These are phyloP conservation scores for Bombus fervidus DNA, from an alignment of 1,140 invertebrate genomes.

Conservation along the genomic window DNA sequence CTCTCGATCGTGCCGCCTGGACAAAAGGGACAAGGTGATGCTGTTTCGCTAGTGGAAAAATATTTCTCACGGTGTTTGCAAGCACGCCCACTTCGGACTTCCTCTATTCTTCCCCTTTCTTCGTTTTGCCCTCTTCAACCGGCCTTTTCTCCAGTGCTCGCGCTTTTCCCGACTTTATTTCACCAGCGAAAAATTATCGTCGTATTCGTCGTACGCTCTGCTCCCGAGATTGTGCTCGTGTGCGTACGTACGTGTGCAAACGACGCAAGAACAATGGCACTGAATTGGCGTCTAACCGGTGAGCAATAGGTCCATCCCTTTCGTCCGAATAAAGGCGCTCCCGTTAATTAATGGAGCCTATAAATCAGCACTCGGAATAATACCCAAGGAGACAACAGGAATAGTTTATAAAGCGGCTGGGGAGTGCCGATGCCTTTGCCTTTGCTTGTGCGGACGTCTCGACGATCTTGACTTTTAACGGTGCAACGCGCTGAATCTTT, in stretches of 20 bases:
- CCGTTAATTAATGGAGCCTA: conserved; percentile 81
- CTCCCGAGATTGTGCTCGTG: conserved; percentile 21
- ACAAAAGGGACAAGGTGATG: conserved; percentile 37
- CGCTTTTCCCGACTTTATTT: conserved; percentile 76
- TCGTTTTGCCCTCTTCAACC: conserved; percentile 59
- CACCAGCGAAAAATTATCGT: conserved; percentile 72
- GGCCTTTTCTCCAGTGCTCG: conserved; percentile 62
- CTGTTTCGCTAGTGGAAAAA: conserved; percentile 73
- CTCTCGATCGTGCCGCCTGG: neutral
- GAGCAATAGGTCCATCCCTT: conserved; percentile 82
- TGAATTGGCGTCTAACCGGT: conserved; percentile 81
- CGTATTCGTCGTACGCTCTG: conserved; percentile 49
- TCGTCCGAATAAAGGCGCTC: conserved; percentile 80
- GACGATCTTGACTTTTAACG: conserved; percentile 48
- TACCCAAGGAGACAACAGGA: conserved; percentile 83
- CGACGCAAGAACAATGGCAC: conserved; percentile 82
- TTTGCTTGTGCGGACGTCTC: conserved; percentile 24
- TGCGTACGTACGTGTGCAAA: conserved; percentile 73
- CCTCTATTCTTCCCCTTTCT: conserved; percentile 66
- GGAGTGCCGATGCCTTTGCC: conserved; percentile 72
- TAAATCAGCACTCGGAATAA: conserved; percentile 81
- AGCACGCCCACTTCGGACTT: conserved; percentile 68
- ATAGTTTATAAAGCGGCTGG: conserved; percentile 81
- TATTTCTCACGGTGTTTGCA: conserved; percentile 74
- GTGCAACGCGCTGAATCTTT: neutral